Evolutionary conservation across 1,140 invertebrate species (phyloP).

Genomic region (Hormaphis cornu): DNA sequence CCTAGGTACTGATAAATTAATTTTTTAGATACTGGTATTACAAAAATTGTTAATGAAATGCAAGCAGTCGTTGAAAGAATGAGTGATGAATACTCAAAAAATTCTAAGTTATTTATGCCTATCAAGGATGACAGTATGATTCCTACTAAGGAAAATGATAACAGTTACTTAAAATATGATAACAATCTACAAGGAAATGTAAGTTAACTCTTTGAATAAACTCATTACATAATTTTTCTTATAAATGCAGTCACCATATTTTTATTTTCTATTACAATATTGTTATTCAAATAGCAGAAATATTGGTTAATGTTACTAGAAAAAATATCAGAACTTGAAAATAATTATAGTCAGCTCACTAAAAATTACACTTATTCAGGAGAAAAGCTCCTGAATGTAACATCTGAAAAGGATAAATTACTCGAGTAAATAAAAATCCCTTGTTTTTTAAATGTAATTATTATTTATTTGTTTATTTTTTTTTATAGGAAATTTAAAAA

Average conservation of each 20-base stretch:
- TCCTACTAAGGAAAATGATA: constrained; percentile 4
- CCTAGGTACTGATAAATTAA: neutral
- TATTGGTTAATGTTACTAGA: neutral
- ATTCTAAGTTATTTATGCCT: neutral
- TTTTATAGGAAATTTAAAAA: constrained; percentile 13
- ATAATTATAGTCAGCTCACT: neutral
- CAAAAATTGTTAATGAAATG: constrained; percentile 17
- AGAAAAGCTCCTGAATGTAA: neutral
- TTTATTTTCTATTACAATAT: neutral
- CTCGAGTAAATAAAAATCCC: neutral
- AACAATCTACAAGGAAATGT: neutral
- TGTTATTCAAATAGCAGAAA: neutral
- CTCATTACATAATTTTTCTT: neutral
- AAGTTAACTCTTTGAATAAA: neutral
- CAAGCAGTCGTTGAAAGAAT: constrained; percentile 10
- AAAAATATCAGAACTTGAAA: constrained; percentile 23
- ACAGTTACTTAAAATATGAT: neutral
- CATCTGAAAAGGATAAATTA: constrained; percentile 17
- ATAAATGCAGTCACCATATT: too few relatives aligned
- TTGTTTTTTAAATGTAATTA: neutral
- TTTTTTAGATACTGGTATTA: neutral
- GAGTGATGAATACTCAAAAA: neutral
- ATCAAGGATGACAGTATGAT: neutral
- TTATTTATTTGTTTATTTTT: neutral
- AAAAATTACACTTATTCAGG: neutral